Base-by-base conservation (phyloP, 2,113 vertebrate genomes). In the Protomyctophum bolini region DNA sequence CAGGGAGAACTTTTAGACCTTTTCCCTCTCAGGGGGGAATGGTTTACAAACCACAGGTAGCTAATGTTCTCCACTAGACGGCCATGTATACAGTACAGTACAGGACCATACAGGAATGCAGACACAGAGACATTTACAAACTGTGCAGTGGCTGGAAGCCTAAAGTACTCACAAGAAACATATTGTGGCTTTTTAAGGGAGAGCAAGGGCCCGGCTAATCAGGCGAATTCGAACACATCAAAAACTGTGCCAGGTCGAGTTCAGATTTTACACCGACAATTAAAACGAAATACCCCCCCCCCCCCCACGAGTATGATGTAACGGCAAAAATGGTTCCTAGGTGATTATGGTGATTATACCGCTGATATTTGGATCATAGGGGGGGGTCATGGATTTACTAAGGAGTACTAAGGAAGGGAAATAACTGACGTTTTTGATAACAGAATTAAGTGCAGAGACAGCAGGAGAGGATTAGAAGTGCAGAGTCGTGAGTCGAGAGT, bases 131-230 rank as follows among this genome's bases (percentile, higher is more conserved):
- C 14, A 45, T 68, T 78, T 76, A 14, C 58, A 65, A 69, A 45
- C 8, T 64, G 3, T 14, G 12, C 55, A 21, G 21, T 21, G 21
- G 51, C 55, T 21, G 8, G 21, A 29, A 51, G 57, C 61, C 33
- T 80, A 58, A 76, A 49, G 69, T 69, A 66, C 72, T 78, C 60
- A 52, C 14, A 45, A 12, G 4, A 47, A 78, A 59, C 57, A 47
- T 7, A 14, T 1, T 45, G 11, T 66, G 46, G 55, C 57, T 73
- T 78, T 78, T 56, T 51, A 70, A 58, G 51, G 51, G 48, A 1
- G 6, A 45, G 12, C 8, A 33, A 63, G 50, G 10, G 21, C 1
- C 1, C 4, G 60, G 64, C 28, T 8, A 28, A n/a, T 33, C 52
- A 7, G 33, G 50, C 57, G 65, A 79, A 63, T 2, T 0, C 47